Evolutionary conservation across 2,797 vertebrate species (phyloP).

Genomic region (Eospalax fontanierii): DNA sequence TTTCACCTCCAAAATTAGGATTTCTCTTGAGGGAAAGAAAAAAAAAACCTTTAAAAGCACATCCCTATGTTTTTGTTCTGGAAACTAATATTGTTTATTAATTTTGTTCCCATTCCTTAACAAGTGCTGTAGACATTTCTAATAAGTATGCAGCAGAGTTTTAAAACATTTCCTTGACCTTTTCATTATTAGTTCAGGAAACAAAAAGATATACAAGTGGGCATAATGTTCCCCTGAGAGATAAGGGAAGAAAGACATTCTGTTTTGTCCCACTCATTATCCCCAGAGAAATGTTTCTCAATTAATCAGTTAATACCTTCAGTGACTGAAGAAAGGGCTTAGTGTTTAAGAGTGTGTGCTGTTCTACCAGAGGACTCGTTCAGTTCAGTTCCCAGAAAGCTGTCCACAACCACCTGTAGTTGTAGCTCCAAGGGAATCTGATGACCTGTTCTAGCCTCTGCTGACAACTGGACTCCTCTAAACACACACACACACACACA

Average conservation of each 20-base stretch:
- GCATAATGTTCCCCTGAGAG: constrained; percentile 28
- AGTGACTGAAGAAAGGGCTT: no score
- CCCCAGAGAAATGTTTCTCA: constrained; percentile 1
- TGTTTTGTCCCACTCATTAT: not conserved
- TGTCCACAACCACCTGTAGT: not conserved
- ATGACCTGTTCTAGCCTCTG: not conserved
- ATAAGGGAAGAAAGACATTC: constrained; percentile 8
- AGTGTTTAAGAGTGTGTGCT: not conserved
- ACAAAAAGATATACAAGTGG: constrained; percentile 57
- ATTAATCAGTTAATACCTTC: constrained; percentile 22
- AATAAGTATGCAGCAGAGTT: not conserved
- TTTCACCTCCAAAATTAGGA: not conserved
- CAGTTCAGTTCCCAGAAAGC: not conserved
- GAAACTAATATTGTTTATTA: constrained; percentile 34
- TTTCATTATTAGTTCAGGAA: constrained; percentile 62
- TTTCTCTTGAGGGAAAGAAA: not conserved
- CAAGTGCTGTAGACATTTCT: constrained; percentile 40
- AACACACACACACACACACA: not conserved
- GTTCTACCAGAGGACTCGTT: not conserved
- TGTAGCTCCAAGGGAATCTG: not conserved
- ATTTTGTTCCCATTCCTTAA: not conserved
- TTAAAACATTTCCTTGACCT: constrained; percentile 33
- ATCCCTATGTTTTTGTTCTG: not conserved
- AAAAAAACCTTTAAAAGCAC: not conserved
- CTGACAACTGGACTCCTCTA: not conserved